Evolutionary conservation across 2,113 vertebrate species (phyloP).

Genomic region (Cephalopterus ornatus): DNA sequence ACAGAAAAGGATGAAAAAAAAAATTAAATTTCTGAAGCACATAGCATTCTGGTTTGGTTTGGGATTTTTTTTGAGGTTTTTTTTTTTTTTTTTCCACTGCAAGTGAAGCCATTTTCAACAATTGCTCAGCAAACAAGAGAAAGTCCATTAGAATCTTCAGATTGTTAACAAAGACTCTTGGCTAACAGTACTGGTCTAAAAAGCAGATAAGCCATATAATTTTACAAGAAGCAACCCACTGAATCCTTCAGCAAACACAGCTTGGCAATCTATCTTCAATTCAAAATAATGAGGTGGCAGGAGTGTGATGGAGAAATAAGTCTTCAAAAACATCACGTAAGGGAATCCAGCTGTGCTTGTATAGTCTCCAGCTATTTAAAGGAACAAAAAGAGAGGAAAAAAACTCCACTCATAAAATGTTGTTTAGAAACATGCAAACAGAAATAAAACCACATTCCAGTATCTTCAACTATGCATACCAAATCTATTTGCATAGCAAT

Average conservation of each 20-base stretch:
- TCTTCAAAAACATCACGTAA: conserved; percentile 83
- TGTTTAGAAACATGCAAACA: conserved; percentile 67
- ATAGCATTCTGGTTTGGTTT: neutral
- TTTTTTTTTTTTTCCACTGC: neutral
- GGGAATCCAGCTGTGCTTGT: conserved; percentile 96
- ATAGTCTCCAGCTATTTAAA: conserved; percentile 90
- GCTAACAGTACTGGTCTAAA: conserved; percentile 52
- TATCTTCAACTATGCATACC: conserved; percentile 12
- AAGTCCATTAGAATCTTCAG: conserved; percentile 29
- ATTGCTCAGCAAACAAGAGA: conserved; percentile 25
- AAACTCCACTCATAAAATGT: conserved; percentile 2
- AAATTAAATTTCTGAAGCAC: neutral
- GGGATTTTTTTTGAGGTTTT: no score
- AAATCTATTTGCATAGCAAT: conserved; percentile 55
- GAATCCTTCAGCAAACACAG: conserved; percentile 69
- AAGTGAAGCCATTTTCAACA: conserved; percentile 2
- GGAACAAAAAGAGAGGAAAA: conserved; percentile 38
- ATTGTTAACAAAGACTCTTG: conserved; percentile 20
- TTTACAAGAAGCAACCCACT: conserved; percentile 64
- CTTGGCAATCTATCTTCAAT: conserved; percentile 69
- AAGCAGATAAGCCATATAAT: conserved; percentile 65
- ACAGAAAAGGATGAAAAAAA: neutral
- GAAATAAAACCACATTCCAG: neutral
- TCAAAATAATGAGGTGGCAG: conserved; percentile 68
- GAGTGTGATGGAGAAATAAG: conserved; percentile 53